Conservation (phyloP, 2,797 vertebrate genomes). For the Gymnopithys bicolor region DNA sequence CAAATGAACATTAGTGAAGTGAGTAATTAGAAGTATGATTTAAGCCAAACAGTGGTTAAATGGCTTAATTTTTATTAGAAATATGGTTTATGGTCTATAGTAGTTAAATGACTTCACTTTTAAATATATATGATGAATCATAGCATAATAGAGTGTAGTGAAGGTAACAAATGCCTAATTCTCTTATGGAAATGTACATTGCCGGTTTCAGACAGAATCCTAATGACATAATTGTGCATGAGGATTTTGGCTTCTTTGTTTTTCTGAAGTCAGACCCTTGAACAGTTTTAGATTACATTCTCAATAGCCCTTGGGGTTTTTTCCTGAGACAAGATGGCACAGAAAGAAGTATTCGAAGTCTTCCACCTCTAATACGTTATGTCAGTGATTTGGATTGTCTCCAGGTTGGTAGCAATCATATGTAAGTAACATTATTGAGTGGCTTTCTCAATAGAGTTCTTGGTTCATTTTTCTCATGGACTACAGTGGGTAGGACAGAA, state of each 20-base stretch:
- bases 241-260: neutral
- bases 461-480: neutral
- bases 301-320: neutral
- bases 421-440: neutral
- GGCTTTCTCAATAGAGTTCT: neutral
- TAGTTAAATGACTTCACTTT: conserved; percentile 2
- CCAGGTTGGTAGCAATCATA: neutral
- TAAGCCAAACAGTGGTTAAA: conserved; percentile 29
- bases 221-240: conserved; percentile 8
- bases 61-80: conserved; percentile 28
- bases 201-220: neutral
- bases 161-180: conserved; percentile 21
- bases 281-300: neutral
- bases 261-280: neutral
- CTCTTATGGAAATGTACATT: conserved; percentile 13
- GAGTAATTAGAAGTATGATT: conserved; percentile 10
- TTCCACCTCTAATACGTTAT: neutral
- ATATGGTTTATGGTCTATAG: neutral
- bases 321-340: neutral
- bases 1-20: conserved; percentile 12
- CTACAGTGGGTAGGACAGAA: neutral
- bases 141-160: conserved; percentile 7
- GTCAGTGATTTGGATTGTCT: neutral
- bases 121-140: conserved; percentile 44
- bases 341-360: neutral